Base-by-base conservation (phyloP, 2,113 vertebrate genomes). In the Connochaetes taurinus region DNA sequence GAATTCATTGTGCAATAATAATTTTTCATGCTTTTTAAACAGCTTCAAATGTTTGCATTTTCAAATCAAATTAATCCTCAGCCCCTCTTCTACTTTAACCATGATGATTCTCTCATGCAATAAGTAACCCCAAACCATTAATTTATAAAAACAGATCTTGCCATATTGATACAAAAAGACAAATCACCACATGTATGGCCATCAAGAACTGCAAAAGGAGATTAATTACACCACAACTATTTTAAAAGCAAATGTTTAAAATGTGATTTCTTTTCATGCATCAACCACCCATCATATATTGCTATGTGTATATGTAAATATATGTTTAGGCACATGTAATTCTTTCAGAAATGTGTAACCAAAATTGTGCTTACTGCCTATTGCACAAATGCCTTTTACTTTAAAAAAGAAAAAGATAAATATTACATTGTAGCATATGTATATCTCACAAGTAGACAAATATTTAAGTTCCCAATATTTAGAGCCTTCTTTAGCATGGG, bases 61-160 rank as follows among this genome's bases (percentile, higher is more conserved):
- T 94, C 60, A 96, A 96, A 97, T 91, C 58, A 91, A 91, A 96
- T 94, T 88, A 94, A 97, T 90, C 87, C 95, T 93, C 92, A 58
- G 47, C 43, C 33, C 80, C 50, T 93, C 62, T 90, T 80, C 94
- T 67, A 25, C 47, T 87, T 89, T 6, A 29, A 90, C 33, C 47
- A 71, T 11, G 45, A 82, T 84, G 40, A 95, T 93, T 87, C 94
- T 92, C 21, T 87, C 55, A 78, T 82, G 87, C 43, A 90, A 33
- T 58, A 84, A 76, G 36, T 81, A 95, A 89, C 60, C n/a, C 31
- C 29, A 88, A 89, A 80, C 58, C 78, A 95, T 94, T 92, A 91
- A 97, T 91, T 94, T 97, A 87, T 25, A 94, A 97, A 97, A 98
- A 91, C 55, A 97, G 94, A 93, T 92, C 52, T 84, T 96, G 55